These are phyloP conservation scores for Leptopilina myrica DNA, from an alignment of 2,888 invertebrate genomes.

Conservation along the genomic window DNA sequence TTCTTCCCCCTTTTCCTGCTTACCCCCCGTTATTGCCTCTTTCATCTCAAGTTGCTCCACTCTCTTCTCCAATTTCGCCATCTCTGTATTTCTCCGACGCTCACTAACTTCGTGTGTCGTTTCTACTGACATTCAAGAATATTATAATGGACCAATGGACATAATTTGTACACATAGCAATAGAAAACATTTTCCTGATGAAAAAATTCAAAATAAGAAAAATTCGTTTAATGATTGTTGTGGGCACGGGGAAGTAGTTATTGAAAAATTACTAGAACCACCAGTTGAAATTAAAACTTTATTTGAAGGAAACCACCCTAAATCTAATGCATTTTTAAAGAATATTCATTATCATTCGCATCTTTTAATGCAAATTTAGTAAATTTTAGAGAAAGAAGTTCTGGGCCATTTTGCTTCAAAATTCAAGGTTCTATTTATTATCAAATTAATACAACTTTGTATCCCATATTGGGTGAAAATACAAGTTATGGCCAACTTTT, in stretches of 20 bases:
- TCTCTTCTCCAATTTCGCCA: too few relatives aligned
- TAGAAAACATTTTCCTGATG: conserved; percentile 34
- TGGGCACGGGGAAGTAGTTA: conserved; percentile 18
- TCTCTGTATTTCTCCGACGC: too few relatives aligned
- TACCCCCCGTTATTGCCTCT: too few relatives aligned
- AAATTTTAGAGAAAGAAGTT: conserved; percentile 23
- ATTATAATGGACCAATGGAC: conserved; percentile 33
- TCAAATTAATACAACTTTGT: too few relatives aligned
- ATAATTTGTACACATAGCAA: conserved; percentile 24
- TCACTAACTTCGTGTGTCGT: too few relatives aligned
- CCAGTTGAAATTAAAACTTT: conserved; percentile 2
- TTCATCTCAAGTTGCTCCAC: too few relatives aligned
- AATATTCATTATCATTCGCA: conserved; percentile 42
- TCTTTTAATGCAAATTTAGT: conserved; percentile 42
- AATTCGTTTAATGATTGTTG: conserved; percentile 1
- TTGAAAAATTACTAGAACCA: conserved; percentile 18
- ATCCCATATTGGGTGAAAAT: conserved; percentile 6
- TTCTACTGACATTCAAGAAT: not conserved
- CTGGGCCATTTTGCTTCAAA: too few relatives aligned
- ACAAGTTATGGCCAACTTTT: conserved; percentile 51
- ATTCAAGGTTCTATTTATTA: too few relatives aligned
- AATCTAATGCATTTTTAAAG: conserved; percentile 45
- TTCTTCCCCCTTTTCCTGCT: too few relatives aligned
- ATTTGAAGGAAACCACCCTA: conserved; percentile 33
- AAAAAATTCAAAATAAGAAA: not conserved